Evolutionary conservation across 2,797 vertebrate genomes (phyloP).

Genomic region (Rhinatrema bivittatum): DNA sequence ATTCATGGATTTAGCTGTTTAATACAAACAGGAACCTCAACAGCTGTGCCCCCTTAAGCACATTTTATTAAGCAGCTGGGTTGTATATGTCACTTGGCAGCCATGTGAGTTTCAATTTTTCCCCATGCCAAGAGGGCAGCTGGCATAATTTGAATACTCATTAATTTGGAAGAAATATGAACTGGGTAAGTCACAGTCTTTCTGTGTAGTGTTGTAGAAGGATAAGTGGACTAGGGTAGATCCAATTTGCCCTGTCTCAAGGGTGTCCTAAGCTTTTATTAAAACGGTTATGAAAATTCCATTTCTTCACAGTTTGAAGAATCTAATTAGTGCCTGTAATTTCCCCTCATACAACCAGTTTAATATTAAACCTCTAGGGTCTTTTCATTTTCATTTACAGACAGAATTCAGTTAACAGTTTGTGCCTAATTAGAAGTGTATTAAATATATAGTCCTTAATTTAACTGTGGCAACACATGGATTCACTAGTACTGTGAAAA

Average conservation of each 20-base stretch:
- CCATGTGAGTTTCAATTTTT: conserved; percentile 56
- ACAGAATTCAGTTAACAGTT: conserved; percentile 70
- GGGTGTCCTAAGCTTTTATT: conserved; percentile 59
- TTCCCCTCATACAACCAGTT: conserved; percentile 58
- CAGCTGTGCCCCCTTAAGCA: conserved; percentile 65
- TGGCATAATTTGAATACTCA: conserved; percentile 63
- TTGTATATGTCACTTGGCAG: conserved; percentile 61
- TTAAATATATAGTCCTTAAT: conserved; percentile 64
- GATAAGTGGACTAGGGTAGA: conserved; percentile 58
- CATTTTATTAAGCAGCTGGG: conserved; percentile 64
- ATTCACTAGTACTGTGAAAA: conserved; percentile 34
- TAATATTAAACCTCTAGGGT: conserved; percentile 58
- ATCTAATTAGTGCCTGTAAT: conserved; percentile 70
- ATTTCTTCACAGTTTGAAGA: conserved; percentile 68
- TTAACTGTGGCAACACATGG: conserved; percentile 41
- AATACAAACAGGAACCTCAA: conserved; percentile 56
- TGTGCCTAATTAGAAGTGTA: conserved; percentile 63
- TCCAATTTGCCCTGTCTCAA: conserved; percentile 59
- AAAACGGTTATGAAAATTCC: conserved; percentile 72
- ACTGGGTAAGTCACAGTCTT: conserved; percentile 48
- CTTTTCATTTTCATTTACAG: conserved; percentile 64
- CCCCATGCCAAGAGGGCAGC: conserved; percentile 63
- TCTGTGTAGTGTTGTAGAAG: conserved; percentile 51
- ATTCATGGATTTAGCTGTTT: conserved; percentile 47
- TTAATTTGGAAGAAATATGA: conserved; percentile 65